Evolutionary conservation across 2,797 vertebrate species (phyloP).

Genomic region (Acanthiza pusilla): DNA sequence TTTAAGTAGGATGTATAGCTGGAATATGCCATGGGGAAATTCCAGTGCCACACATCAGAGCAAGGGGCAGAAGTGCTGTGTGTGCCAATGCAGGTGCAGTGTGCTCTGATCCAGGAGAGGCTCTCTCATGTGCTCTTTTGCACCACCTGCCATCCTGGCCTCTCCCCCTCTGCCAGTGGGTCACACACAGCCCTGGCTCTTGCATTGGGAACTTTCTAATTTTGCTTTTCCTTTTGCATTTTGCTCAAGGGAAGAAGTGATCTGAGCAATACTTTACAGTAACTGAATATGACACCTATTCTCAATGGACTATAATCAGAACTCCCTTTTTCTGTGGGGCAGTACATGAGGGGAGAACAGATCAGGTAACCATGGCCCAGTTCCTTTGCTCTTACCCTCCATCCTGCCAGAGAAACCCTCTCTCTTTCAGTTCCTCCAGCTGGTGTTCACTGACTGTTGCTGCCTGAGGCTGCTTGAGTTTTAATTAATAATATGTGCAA

Average conservation of each 20-base stretch:
- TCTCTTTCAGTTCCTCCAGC: background rate
- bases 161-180: background rate
- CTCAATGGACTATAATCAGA: background rate
- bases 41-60: too few species aligned
- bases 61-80: too few species aligned
- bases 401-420: background rate
- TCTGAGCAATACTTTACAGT: background rate
- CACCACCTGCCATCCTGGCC: too few species aligned
- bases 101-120: too few species aligned
- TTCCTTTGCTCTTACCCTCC: background rate
- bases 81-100: too few species aligned
- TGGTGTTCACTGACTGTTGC: background rate
- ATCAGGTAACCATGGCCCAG: background rate
- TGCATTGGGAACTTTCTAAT: background rate
- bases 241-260: background rate
- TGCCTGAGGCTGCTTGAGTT: background rate
- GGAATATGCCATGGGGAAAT: background rate
- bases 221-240: background rate
- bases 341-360: background rate
- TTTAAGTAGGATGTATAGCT: background rate
- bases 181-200: background rate
- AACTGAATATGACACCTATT: background rate
- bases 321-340: background rate
- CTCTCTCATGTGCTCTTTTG: too few species aligned
- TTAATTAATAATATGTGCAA: background rate